These are phyloP conservation scores for Potorous gilbertii DNA, from an alignment of 2,797 vertebrate species.

Conservation along the genomic window DNA sequence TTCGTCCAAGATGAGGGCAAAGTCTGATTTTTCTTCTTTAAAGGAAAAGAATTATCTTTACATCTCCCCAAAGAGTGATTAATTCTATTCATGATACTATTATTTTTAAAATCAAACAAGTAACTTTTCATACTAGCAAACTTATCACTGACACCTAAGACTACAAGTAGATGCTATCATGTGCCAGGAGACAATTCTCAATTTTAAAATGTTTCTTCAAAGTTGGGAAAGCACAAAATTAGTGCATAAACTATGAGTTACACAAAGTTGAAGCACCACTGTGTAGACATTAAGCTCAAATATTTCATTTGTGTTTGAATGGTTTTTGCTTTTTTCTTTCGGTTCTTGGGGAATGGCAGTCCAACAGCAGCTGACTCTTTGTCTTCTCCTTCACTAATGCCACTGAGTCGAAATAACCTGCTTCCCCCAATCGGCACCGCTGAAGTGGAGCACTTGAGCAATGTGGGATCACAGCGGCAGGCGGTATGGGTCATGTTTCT, in stretches of 20 bases:
- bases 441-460: constrained; percentile 82
- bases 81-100: constrained; percentile 46
- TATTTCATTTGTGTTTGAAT: constrained; percentile 19
- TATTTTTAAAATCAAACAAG: constrained; percentile 20
- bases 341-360: constrained; percentile 81
- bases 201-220: background rate
- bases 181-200: constrained; percentile 18
- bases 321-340: constrained; percentile 47
- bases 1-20: constrained; percentile 26
- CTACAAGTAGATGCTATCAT: constrained; percentile 24
- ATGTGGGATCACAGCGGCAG: constrained; percentile 77
- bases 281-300: constrained; percentile 31
- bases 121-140: constrained; percentile 16
- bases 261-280: background rate
- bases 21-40: constrained; percentile 29
- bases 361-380: constrained; percentile 87
- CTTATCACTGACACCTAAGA: constrained; percentile 26
- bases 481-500: constrained; percentile 70
- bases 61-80: background rate
- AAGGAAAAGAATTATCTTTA: background rate
- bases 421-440: constrained; percentile 92
- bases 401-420: constrained; percentile 92
- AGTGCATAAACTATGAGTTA: background rate
- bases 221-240: background rate
- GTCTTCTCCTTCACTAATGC: constrained; percentile 87